Evolutionary conservation across 2,113 vertebrate genomes (phyloP), one percentile per base, ranked within the genome.

Genomic region (Rhombomys opimus): DNA sequence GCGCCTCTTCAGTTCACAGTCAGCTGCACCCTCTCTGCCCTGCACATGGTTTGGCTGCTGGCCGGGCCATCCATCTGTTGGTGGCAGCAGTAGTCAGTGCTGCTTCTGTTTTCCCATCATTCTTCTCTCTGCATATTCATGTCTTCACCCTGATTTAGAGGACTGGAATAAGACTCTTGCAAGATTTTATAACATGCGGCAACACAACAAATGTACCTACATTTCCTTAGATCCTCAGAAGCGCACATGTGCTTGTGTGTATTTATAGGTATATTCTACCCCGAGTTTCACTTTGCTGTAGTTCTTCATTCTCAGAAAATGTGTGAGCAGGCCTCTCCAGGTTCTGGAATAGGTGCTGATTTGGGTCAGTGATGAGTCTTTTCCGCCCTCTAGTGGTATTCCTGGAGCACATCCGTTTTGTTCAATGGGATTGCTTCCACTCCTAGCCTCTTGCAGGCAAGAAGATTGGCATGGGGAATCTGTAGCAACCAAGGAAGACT

Each of bases 351-450:
- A 67, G 78, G 0, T 8, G 52, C 61, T 73, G 13, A 17, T 87
- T 75, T 35, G 12, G 22, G 17, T 80, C 92, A 95, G 1, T 5
- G 84, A 8, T 68, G 97, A 92, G 61, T 65, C 98, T 97, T 13
- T 96, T 11, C n/a, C 96, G 67, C 98, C 97, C 98, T 80, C 98
- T 95, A 87, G 96, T 95, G 98, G 98, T 9, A 0, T 0, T 4
- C 0, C 3, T 0, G 4, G n/a, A 41, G 25, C 41, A 95, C 38
- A 32, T 76, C 97, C 46, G 32, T 41, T 87, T 75, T 38, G 35
- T 46, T 20, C 17, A 0, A 10, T 14, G 18, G 50, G 20, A 61
- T 84, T 82, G 14, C 27, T n/a, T 17, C 9, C 13, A 30, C 9
- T n/a, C 52, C 23, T 23, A 13, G 61, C n/a, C 5, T 81, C 54